Conservation (phyloP, 1,140 invertebrate genomes). For the Drosophila mayri region DNA sequence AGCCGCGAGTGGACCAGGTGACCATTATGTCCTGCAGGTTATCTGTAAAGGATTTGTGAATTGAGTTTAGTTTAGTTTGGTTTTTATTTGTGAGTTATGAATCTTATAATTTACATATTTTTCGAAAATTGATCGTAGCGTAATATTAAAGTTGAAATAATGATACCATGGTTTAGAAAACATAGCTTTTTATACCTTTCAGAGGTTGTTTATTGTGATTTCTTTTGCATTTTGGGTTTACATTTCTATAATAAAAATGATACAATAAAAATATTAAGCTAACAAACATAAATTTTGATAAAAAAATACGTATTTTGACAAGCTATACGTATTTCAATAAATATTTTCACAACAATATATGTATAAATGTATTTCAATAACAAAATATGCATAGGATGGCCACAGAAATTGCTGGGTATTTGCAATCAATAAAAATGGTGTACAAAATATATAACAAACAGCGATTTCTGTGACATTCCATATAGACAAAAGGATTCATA, state of each 20-base stretch:
- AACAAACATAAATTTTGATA: not conserved
- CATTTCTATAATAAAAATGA: not conserved
- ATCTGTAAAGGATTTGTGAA: conserved; percentile 84
- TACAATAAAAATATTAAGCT: not conserved
- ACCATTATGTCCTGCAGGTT: conserved; percentile 90
- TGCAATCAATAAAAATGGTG: not conserved
- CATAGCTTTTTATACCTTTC: not conserved
- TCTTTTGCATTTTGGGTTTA: not conserved
- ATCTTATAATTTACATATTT: no score
- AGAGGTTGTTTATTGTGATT: not conserved
- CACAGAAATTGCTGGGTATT: not conserved
- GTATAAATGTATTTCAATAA: not conserved
- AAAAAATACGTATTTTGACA: not conserved
- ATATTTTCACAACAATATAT: not conserved
- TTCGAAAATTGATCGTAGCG: no score
- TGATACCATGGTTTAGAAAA: not conserved
- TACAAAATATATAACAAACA: not conserved
- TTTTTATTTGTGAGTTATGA: no score
- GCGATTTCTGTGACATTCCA: not conserved
- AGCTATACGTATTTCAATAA: not conserved
- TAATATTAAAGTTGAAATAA: no score
- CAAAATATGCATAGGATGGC: not conserved
- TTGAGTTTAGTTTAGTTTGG: not conserved
- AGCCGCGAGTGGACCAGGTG: conserved; percentile 95
- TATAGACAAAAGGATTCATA: not conserved